Base-by-base conservation (phyloP, 2,797 vertebrate species). In the Euthynnus affinis region DNA sequence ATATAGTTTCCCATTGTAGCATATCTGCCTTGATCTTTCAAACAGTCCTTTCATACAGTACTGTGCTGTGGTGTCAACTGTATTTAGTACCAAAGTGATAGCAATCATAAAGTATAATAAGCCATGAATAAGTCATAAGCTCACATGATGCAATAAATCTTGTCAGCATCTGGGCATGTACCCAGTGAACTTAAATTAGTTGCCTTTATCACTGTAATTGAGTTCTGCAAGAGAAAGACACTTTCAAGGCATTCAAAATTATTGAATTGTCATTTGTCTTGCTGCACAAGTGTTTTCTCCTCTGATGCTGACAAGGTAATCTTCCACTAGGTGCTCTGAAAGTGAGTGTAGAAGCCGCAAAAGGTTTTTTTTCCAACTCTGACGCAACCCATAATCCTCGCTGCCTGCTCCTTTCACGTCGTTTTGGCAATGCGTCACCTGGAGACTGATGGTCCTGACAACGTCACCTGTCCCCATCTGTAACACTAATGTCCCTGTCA, bases 401-500 rank as follows among this genome's bases (percentile, higher is more conserved):
- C 68, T 81, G 78, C 81, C 76, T 87, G 70, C 78, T 87, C 78
- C 73, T 87, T 84, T 89, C 84, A 84, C 82, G 90, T 91, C 68
- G 84, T 88, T 90, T 86, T 90, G 84, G 84, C 84, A 77, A 71
- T 69, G 80, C 56, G 60, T 93, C 91, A 87, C 83, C 87, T 85
- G 81, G 81, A 92, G 90, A 92, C 86, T 79, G 91, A 94, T 94
- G 89, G 84, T 86, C 86, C 87, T 87, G 89, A 93, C 91, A 90
- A 59, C 73, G 83, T 94, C 89, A 92, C 92, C 91, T 94, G 91
- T 93, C 91, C 83, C 87, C 91, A 94, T 94, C 91, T 86, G 92
- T 94, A 94, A 91, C 90, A 71, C 88, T 94, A 93, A 94, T 93
- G 90, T 93, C 72, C 88, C 90, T 93, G 93, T 92, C 93, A 92